Conservation (phyloP, 2,888 invertebrate genomes). For the Eudasyphora cyanicolor region DNA sequence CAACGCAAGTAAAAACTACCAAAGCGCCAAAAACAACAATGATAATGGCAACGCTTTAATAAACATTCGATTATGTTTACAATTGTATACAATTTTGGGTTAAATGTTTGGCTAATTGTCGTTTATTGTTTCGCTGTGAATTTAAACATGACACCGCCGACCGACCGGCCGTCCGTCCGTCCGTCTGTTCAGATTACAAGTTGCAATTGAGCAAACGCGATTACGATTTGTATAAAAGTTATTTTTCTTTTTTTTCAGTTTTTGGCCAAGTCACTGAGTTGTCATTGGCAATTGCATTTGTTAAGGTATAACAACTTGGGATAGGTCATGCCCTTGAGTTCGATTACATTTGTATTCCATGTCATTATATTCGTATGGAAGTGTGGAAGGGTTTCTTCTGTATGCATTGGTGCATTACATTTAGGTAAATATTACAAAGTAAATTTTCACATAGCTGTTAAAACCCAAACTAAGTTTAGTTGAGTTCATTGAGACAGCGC, state of each 20-base stretch:
- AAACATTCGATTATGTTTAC: constrained; percentile 50
- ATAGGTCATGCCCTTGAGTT: not conserved
- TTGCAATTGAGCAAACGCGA: not conserved
- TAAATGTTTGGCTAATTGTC: constrained; percentile 50
- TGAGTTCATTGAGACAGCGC: too few species aligned
- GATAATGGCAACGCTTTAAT: constrained; percentile 20
- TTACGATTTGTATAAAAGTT: not conserved
- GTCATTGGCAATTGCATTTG: not conserved
- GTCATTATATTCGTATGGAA: not conserved
- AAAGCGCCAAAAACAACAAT: constrained; percentile 14
- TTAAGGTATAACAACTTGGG: not conserved
- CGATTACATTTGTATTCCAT: not conserved
- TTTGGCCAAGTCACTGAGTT: not conserved
- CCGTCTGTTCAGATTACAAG: too few species aligned
- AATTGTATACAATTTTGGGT: constrained; percentile 43
- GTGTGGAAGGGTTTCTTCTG: too few species aligned
- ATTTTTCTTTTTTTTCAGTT: not conserved
- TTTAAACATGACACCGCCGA: not conserved
- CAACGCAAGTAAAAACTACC: not conserved
- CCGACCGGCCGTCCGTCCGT: not conserved
- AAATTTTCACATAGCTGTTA: too few species aligned
- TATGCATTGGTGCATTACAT: too few species aligned
- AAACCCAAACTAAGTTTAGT: too few species aligned
- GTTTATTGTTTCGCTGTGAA: constrained; percentile 44
- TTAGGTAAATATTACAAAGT: too few species aligned